These are phyloP conservation scores for Diploscapter pachys DNA, from an alignment of 1,140 invertebrate species.

Conservation along the genomic window DNA sequence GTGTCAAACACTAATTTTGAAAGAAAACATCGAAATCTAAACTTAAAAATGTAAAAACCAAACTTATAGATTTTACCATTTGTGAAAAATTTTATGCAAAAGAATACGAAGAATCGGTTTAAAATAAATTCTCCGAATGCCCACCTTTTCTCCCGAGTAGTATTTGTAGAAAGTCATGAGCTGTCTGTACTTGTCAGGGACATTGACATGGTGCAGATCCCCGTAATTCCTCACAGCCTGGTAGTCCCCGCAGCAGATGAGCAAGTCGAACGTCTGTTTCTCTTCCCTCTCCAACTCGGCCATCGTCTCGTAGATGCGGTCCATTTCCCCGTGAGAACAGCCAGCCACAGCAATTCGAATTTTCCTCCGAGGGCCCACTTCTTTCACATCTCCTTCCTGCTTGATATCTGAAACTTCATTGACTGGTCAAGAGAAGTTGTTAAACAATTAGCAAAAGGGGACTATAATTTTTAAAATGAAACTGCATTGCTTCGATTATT, in stretches of 20 bases:
- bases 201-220: constrained; percentile 82
- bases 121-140: neutral
- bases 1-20: no score
- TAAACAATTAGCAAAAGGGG: neutral
- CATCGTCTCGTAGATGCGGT: constrained; percentile 75
- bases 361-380: constrained; percentile 17
- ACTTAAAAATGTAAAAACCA: no score
- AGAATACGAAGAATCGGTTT: no score
- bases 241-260: constrained; percentile 96
- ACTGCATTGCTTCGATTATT: no score
- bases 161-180: constrained; percentile 95
- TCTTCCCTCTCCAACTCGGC: constrained; percentile 64
- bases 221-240: constrained; percentile 68
- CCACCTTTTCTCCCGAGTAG: constrained; percentile 79
- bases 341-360: constrained; percentile 79
- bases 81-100: no score
- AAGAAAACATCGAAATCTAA: no score
- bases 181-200: constrained; percentile 80
- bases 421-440: neutral
- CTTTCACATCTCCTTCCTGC: neutral
- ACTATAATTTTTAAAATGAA: neutral
- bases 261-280: constrained; percentile 75
- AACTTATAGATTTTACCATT: no score
- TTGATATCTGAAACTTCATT: neutral
- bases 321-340: constrained; percentile 93